phyloP scores from a whole-genome alignment of 2,797 vertebrate species.

The Phataginus tetradactyla region DNA sequence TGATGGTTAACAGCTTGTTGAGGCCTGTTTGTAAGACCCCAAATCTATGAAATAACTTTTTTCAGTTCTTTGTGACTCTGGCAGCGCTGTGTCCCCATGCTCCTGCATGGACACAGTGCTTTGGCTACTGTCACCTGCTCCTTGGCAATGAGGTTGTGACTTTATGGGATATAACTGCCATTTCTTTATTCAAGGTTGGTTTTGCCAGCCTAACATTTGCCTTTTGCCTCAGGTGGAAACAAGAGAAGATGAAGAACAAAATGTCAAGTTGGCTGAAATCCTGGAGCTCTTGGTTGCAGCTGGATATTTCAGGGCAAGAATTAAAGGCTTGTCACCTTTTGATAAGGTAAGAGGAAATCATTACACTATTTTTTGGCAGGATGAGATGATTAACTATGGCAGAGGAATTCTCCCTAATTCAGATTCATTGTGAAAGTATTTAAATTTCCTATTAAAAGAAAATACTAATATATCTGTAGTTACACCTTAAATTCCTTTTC shows the following conservation, averaged over 20 bases:
- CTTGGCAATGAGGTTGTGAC: background rate
- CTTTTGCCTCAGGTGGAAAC: slow-evolving; percentile 92
- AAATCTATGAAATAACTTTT: too few relatives aligned
- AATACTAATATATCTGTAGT: background rate
- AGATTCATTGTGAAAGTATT: background rate
- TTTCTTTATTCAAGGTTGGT: background rate
- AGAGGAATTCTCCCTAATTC: background rate
- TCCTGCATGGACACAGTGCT: background rate
- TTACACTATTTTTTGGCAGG: background rate
- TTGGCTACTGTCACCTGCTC: background rate
- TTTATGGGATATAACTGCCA: background rate
- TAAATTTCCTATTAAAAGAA: slow-evolving; percentile 22
- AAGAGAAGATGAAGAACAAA: slow-evolving; percentile 98
- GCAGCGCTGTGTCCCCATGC: background rate
- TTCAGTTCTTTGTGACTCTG: background rate
- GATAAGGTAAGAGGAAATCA: slow-evolving; percentile 91
- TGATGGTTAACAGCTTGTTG: background rate
- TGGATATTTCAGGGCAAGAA: slow-evolving; percentile 97
- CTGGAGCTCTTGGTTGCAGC: slow-evolving; percentile 97
- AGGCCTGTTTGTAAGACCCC: background rate
- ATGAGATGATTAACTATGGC: background rate
- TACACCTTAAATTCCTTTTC: background rate
- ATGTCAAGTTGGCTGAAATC: slow-evolving; percentile 94
- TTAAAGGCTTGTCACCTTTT: slow-evolving; percentile 97
- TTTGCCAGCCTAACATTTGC: background rate